phyloP scores from a whole-genome alignment of 2,888 invertebrate genomes.

The Sthenelais limicola region DNA sequence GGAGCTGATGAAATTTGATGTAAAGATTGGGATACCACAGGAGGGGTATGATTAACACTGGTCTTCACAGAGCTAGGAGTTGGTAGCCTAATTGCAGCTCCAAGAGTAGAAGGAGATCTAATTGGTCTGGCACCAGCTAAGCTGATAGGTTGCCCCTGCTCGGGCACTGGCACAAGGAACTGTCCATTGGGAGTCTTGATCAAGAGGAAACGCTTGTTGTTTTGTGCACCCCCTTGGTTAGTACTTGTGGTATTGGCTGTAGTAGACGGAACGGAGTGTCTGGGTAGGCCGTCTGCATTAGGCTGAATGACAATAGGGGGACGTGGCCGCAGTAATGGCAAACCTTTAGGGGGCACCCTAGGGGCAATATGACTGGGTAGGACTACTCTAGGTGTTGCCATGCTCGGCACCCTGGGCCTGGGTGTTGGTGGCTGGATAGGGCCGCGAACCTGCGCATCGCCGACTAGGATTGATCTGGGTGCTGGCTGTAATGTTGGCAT shows the following conservation, averaged over 20 bases:
- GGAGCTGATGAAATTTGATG: too few species aligned
- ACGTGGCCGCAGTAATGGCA: too few species aligned
- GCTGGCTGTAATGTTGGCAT: slow-evolving; percentile 28
- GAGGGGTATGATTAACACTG: not conserved
- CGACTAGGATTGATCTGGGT: slow-evolving; percentile 7
- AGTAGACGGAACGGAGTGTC: not conserved
- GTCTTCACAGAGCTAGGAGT: too few species aligned
- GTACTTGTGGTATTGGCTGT: not conserved
- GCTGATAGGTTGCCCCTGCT: too few species aligned
- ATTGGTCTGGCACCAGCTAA: not conserved
- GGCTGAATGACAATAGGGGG: slow-evolving; percentile 1
- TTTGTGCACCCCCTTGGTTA: not conserved
- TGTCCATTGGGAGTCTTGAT: slow-evolving; percentile 31
- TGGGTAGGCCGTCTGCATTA: not conserved
- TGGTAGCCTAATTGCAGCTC: not conserved
- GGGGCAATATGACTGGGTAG: not conserved
- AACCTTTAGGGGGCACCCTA: too few species aligned
- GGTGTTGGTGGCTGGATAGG: not conserved
- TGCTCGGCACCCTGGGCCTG: not conserved
- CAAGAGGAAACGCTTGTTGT: slow-evolving; percentile 17
- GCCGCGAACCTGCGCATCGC: not conserved
- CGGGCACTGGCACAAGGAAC: slow-evolving; percentile 22
- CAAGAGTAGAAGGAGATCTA: not conserved
- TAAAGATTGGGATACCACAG: too few species aligned
- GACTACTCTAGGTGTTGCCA: not conserved